Conservation (phyloP, 1,140 invertebrate species). For the Eupeodes corollae region DNA sequence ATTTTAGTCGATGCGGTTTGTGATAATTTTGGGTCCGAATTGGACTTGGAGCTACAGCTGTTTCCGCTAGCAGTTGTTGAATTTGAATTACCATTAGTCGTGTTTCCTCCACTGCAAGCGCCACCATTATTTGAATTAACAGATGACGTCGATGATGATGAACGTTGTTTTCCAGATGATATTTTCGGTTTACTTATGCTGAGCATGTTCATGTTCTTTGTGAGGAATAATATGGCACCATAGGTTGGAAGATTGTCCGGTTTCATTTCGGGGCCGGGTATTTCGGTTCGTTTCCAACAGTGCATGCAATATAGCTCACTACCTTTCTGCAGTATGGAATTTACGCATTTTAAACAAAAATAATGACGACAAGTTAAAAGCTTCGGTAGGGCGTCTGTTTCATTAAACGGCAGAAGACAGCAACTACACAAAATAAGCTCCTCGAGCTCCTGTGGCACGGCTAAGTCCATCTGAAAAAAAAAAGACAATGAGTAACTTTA, state of each 20-base stretch:
- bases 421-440: conserved; percentile 57
- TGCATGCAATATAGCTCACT: conserved; percentile 54
- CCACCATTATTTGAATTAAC: conserved; percentile 1
- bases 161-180: conserved; percentile 3
- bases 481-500: background rate
- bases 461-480: conserved; percentile 38
- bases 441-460: conserved; percentile 50
- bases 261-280: conserved; percentile 44
- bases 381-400: conserved; percentile 55
- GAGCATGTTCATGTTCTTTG: conserved; percentile 46
- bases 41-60: conserved; percentile 1
- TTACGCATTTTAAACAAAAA: conserved; percentile 62
- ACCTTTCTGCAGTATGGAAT: conserved; percentile 49
- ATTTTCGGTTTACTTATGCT: conserved; percentile 28
- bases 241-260: conserved; percentile 55
- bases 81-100: conserved; percentile 2
- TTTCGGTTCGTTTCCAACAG: conserved; percentile 54
- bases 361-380: conserved; percentile 63
- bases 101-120: conserved; percentile 1
- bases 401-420: conserved; percentile 58
- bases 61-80: conserved; percentile 5
- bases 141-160: conserved; percentile 7
- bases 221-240: conserved; percentile 48
- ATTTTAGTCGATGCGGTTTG: background rate
- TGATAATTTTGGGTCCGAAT: background rate